Evolutionary conservation across 2,113 vertebrate genomes (phyloP).

Genomic region (Leucoraja erinaceus): DNA sequence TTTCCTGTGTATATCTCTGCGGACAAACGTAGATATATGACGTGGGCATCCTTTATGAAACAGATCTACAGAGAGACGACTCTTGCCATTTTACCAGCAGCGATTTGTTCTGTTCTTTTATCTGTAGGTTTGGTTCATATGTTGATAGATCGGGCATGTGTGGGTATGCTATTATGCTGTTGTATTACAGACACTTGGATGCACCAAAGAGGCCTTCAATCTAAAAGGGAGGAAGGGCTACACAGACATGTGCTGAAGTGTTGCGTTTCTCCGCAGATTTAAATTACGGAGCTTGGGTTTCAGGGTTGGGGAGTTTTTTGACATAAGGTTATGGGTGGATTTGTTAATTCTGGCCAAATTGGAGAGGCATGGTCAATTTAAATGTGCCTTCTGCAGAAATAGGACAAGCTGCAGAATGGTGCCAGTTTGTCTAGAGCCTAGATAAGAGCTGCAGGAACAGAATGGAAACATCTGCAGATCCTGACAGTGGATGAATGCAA

Average conservation of each 20-base stretch:
- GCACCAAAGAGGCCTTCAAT: background rate
- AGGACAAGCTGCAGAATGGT: too few relatives aligned
- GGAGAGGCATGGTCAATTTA: too few relatives aligned
- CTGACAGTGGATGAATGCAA: too few relatives aligned
- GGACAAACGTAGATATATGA: slow-evolving; percentile 27
- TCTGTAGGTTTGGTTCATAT: slow-evolving; percentile 38
- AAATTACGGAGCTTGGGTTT: background rate
- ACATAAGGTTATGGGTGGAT: background rate
- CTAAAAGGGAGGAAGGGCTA: background rate
- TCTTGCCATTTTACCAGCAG: slow-evolving; percentile 22
- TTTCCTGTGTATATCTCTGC: slow-evolving; percentile 36
- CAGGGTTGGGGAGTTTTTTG: background rate
- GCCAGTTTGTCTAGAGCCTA: too few relatives aligned
- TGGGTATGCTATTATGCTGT: background rate
- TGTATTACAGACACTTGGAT: background rate
- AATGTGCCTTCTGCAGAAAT: too few relatives aligned
- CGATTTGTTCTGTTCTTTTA: slow-evolving; percentile 27
- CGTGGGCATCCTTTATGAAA: slow-evolving; percentile 26
- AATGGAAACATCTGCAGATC: too few relatives aligned
- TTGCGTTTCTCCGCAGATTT: background rate
- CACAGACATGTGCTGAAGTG: background rate
- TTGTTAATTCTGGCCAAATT: too few relatives aligned
- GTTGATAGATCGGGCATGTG: slow-evolving; percentile 12
- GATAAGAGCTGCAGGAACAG: too few relatives aligned
- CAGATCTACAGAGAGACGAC: slow-evolving; percentile 27